Evolutionary conservation across 64 coral and sea anemone species (phyloP).

Genomic region (Orbicella faveolata): DNA sequence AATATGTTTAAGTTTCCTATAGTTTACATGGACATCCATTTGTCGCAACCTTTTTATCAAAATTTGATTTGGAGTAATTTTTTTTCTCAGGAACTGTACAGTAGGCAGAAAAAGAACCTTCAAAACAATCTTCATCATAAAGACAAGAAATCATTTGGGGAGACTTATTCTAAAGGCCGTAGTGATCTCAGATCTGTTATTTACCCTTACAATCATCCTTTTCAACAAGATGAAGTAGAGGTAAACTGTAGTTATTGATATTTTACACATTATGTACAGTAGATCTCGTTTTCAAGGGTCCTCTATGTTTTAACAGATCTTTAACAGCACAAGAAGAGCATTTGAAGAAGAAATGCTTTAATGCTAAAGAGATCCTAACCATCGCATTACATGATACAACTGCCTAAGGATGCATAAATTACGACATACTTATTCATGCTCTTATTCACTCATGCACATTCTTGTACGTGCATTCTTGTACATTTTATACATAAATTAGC

Average conservation of each 20-base stretch:
- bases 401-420: too few species aligned
- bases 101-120: conserved; percentile 85
- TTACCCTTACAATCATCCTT: conserved; percentile 53
- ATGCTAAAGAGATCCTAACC: too few species aligned
- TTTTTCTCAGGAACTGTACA: conserved; percentile 78
- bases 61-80: not conserved
- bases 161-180: conserved; percentile 69
- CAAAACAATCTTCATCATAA: conserved; percentile 59
- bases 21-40: not conserved
- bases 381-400: too few species aligned
- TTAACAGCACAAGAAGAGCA: too few species aligned
- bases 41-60: not conserved
- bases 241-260: conserved; percentile 7
- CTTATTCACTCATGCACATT: too few species aligned
- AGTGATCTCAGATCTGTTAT: conserved; percentile 58
- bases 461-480: too few species aligned
- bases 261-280: not conserved
- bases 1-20: not conserved
- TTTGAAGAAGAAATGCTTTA: too few species aligned
- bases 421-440: too few species aligned
- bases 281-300: too few species aligned
- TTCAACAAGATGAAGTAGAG: conserved; percentile 64
- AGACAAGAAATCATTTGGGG: conserved; percentile 68
- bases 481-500: too few species aligned
- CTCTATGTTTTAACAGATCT: too few species aligned